These are phyloP conservation scores for Troides aeacus DNA, from an alignment of 2,888 invertebrate genomes.

Conservation along the genomic window DNA sequence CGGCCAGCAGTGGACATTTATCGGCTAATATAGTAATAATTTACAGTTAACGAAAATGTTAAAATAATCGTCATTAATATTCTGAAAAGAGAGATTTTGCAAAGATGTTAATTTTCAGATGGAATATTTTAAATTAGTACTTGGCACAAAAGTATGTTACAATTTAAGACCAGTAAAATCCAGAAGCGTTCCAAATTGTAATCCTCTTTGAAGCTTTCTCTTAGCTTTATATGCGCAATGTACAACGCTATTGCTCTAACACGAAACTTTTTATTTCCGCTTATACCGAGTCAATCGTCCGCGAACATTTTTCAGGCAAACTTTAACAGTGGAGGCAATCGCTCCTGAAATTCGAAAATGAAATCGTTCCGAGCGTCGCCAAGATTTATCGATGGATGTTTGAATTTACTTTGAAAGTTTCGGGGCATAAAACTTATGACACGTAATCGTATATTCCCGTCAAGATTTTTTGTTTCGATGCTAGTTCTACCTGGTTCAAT, in stretches of 20 bases:
- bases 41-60: no score
- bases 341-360: slow-evolving; percentile 81
- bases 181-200: slow-evolving; percentile 63
- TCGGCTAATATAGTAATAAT: no score
- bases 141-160: slow-evolving; percentile 59
- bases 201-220: slow-evolving; percentile 61
- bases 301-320: slow-evolving; percentile 80
- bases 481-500: slow-evolving; percentile 56
- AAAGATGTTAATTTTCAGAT: slow-evolving; percentile 22
- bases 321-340: slow-evolving; percentile 80
- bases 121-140: slow-evolving; percentile 52
- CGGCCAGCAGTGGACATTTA: no score
- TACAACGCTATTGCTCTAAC: slow-evolving; percentile 76
- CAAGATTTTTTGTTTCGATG: slow-evolving; percentile 51
- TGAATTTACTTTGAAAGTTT: slow-evolving; percentile 79
- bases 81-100: not conserved
- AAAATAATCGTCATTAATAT: no score
- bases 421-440: slow-evolving; percentile 78
- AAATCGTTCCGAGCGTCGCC: slow-evolving; percentile 79
- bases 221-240: slow-evolving; percentile 73
- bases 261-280: slow-evolving; percentile 80
- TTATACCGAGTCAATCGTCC: slow-evolving; percentile 79
- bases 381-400: slow-evolving; percentile 80
- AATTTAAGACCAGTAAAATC: slow-evolving; percentile 58
- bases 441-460: slow-evolving; percentile 77